Evolutionary conservation across 1,140 invertebrate genomes (phyloP).

Genomic region (Zaprionus taronus): DNA sequence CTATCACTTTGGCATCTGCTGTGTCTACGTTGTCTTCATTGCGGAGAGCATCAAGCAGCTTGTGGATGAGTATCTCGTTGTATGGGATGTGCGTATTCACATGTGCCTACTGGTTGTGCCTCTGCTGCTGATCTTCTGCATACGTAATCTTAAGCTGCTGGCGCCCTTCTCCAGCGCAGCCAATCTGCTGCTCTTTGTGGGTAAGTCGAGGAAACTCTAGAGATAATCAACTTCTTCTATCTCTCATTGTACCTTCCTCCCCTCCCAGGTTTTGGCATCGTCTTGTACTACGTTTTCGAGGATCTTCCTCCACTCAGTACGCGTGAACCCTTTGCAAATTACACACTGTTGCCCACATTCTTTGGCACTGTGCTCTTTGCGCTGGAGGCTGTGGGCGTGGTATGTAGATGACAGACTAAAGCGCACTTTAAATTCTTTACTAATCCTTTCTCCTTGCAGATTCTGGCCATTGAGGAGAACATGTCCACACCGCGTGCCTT

Average conservation of each 20-base stretch:
- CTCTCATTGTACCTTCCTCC: too few species aligned
- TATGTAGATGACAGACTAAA: conserved; percentile 85
- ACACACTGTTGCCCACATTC: conserved; percentile 88
- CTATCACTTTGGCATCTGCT: conserved; percentile 95
- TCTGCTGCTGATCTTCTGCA: conserved; percentile 89
- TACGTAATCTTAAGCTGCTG: conserved; percentile 91
- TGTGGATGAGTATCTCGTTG: conserved; percentile 84
- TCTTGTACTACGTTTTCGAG: conserved; percentile 88
- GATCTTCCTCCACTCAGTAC: conserved; percentile 87
- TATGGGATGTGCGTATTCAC: conserved; percentile 80
- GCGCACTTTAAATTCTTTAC: background rate
- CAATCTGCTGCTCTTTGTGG: conserved; percentile 89
- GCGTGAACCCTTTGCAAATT: conserved; percentile 86
- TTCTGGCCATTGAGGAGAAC: conserved; percentile 93
- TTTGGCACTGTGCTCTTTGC: conserved; percentile 96
- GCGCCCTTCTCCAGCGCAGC: conserved; percentile 93
- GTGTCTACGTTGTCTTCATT: conserved; percentile 95
- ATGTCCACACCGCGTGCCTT: conserved; percentile 92
- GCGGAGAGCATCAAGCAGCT: conserved; percentile 89
- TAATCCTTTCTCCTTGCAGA: conserved; percentile 85
- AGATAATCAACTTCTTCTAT: background rate
- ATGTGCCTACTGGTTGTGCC: conserved; percentile 87
- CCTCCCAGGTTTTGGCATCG: conserved; percentile 86
- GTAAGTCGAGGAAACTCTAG: conserved; percentile 65
- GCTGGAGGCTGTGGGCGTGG: conserved; percentile 94